phyloP scores from a whole-genome alignment of 2,888 invertebrate genomes.

The Pristionchus entomophagus region DNA sequence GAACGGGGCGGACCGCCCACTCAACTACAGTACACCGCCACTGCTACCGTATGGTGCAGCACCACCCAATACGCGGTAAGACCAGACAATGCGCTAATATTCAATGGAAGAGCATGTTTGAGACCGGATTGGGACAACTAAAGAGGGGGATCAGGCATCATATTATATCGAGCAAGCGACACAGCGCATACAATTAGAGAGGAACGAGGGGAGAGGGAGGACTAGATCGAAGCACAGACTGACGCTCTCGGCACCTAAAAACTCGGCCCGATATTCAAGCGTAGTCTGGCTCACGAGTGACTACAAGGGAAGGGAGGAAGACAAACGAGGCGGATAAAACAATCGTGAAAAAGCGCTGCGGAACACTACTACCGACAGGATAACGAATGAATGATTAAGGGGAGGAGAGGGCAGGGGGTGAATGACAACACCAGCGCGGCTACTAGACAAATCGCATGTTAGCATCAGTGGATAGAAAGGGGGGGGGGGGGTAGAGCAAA shows the following conservation, averaged over 20 bases:
- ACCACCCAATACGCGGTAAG: constrained; percentile 33
- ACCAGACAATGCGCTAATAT: constrained; percentile 31
- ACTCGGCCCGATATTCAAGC: background rate
- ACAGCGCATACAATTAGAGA: no score
- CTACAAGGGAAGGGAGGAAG: background rate
- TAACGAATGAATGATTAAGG: no score
- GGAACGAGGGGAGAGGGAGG: background rate
- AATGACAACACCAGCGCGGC: constrained; percentile 20
- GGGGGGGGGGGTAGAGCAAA: background rate
- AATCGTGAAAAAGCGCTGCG: background rate
- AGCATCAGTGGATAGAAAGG: background rate
- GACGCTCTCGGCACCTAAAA: background rate
- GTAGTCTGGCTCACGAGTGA: background rate
- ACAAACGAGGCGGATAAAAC: constrained; percentile 12
- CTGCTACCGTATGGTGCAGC: constrained; percentile 33
- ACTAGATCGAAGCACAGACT: background rate
- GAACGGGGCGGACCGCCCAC: background rate
- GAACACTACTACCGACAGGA: background rate
- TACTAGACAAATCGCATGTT: background rate
- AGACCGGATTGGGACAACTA: constrained; percentile 5
- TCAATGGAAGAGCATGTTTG: background rate
- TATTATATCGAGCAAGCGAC: background rate
- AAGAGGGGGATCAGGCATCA: background rate
- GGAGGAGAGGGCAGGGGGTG: background rate
- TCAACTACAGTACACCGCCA: background rate